These are phyloP conservation scores for Hipparchia sbordonii DNA, from an alignment of 2,888 invertebrate species.

Conservation along the genomic window DNA sequence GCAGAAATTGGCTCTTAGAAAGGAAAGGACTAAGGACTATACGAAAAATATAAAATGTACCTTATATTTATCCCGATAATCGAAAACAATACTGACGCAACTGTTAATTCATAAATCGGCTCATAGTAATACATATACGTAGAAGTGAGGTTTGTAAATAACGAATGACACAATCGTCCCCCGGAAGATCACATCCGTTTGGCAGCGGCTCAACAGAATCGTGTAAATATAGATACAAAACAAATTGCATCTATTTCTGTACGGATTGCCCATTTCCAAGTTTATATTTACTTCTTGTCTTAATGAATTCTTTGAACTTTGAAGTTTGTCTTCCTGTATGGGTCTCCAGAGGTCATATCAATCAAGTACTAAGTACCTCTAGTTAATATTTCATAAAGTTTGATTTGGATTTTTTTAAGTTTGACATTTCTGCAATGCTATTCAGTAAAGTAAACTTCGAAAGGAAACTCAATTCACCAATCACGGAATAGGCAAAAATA, in stretches of 20 bases:
- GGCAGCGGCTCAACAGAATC: slow-evolving; percentile 63
- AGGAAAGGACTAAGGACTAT: not conserved
- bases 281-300: slow-evolving; percentile 39
- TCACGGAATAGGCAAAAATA: too few species aligned
- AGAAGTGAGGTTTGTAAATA: slow-evolving; percentile 38
- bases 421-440: not conserved
- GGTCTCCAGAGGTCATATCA: not conserved
- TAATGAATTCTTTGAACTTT: not conserved
- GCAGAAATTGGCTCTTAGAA: too few species aligned
- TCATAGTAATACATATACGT: not conserved
- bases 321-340: not conserved
- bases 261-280: slow-evolving; percentile 45
- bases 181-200: slow-evolving; percentile 78
- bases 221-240: slow-evolving; percentile 56
- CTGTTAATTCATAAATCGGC: slow-evolving; percentile 14
- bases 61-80: too few species aligned
- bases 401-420: not conserved
- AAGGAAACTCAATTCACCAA: too few species aligned
- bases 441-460: too few species aligned
- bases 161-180: slow-evolving; percentile 64
- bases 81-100: not conserved
- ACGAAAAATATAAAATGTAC: too few species aligned
- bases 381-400: not conserved
- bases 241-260: slow-evolving; percentile 53
- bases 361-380: not conserved